Percentiles rank a stretch among this genome's conserved stretches.
These are phyloP conservation scores for Avahi laniger DNA, from an alignment of 2,797 vertebrate genomes.

Conservation along the genomic window DNA sequence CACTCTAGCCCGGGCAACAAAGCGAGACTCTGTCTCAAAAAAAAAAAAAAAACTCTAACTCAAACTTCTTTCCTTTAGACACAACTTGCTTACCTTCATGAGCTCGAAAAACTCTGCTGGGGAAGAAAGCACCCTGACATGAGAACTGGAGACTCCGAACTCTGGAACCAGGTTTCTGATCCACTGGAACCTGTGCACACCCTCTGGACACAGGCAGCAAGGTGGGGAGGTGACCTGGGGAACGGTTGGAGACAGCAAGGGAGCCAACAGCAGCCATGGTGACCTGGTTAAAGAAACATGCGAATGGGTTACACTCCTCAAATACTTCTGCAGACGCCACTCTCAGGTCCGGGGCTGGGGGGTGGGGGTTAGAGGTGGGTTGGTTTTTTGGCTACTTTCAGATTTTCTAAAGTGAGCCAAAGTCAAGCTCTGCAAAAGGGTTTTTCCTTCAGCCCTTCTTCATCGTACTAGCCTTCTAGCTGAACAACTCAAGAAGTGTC, in stretches of 20 bases:
- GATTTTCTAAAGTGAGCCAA: background rate
- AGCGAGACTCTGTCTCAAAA: too few species aligned
- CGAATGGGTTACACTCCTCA: background rate
- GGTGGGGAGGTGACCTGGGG: slow-evolving; percentile 83
- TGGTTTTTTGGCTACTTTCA: background rate
- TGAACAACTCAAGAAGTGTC: background rate
- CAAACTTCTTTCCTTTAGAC: background rate
- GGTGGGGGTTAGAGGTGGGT: too few species aligned
- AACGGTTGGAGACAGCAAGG: slow-evolving; percentile 89
- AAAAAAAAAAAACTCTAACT: background rate
- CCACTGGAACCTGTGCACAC: slow-evolving; percentile 92
- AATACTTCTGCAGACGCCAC: background rate
- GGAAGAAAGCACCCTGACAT: slow-evolving; percentile 91
- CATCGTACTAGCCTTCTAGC: background rate
- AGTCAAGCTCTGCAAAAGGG: background rate
- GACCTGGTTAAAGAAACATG: slow-evolving; percentile 85
- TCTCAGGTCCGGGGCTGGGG: background rate
- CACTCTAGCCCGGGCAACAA: too few species aligned
- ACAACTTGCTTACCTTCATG: slow-evolving; percentile 92
- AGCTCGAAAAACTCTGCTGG: slow-evolving; percentile 95
- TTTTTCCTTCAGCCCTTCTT: background rate
- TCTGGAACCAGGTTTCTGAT: slow-evolving; percentile 94
- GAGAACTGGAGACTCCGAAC: slow-evolving; percentile 91
- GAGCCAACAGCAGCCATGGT: slow-evolving; percentile 93
- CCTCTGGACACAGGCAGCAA: slow-evolving; percentile 86